phyloP scores from a whole-genome alignment of 2,797 vertebrate species.

The Onychomys torridus region DNA sequence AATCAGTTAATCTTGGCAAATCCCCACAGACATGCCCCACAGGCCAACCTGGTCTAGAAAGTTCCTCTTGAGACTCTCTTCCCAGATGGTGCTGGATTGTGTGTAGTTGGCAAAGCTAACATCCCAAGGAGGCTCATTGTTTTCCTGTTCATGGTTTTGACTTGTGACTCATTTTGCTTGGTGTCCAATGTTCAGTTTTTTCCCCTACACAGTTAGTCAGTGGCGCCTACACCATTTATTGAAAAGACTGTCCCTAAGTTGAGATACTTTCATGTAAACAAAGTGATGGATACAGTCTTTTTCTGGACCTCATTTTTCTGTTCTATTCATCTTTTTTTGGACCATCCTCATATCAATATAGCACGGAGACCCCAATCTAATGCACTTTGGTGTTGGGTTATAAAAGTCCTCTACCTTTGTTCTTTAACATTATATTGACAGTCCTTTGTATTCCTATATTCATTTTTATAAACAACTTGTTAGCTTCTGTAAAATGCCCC shows the following conservation, averaged over 20 bases:
- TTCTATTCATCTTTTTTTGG: background rate
- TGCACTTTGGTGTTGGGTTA: background rate
- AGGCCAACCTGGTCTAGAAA: background rate
- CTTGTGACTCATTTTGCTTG: background rate
- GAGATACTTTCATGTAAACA: background rate
- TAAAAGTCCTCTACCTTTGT: constrained; percentile 16
- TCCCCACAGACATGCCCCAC: background rate
- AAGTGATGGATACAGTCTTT: background rate
- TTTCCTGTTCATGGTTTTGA: constrained; percentile 20
- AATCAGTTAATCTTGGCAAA: background rate
- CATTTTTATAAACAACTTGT: constrained; percentile 23
- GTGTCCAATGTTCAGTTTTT: background rate
- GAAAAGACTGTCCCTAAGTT: background rate
- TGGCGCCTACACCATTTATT: background rate
- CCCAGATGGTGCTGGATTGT: background rate
- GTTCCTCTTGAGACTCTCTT: background rate
- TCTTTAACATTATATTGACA: constrained; percentile 19
- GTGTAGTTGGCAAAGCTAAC: background rate
- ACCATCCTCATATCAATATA: background rate
- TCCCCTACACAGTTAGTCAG: background rate
- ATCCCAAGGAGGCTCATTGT: background rate
- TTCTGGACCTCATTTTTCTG: background rate
- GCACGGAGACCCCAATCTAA: background rate
- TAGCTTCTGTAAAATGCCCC: background rate
- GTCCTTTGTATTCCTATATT: constrained; percentile 6